phyloP scores from a whole-genome alignment of 2,113 vertebrate genomes.

The Saguinus midas region DNA sequence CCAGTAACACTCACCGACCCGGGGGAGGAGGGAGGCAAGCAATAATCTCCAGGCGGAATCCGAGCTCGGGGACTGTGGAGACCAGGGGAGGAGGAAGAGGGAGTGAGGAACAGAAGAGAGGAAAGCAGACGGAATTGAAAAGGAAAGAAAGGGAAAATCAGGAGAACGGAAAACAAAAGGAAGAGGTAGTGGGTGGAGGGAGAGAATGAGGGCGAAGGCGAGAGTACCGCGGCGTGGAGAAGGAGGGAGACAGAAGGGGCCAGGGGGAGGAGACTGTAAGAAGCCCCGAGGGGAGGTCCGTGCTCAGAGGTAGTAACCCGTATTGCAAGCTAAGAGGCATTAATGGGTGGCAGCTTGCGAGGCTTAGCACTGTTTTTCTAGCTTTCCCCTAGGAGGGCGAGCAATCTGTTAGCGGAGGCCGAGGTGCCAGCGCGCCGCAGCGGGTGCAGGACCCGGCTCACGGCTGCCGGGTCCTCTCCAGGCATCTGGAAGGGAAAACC shows the following conservation, averaged over 20 bases:
- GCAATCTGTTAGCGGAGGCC: constrained; percentile 62
- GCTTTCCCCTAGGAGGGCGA: constrained; percentile 65
- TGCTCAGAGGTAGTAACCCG: neutral
- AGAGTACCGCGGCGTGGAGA: neutral
- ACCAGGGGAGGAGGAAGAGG: neutral
- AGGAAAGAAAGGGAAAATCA: neutral
- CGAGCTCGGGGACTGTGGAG: neutral
- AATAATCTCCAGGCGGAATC: neutral
- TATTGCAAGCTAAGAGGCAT: constrained; percentile 60
- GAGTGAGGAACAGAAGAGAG: neutral
- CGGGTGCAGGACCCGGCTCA: neutral
- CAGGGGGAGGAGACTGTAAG: constrained; percentile 36
- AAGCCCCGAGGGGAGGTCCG: constrained; percentile 33
- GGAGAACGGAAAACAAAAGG: constrained; percentile 42
- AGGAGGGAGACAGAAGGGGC: constrained; percentile 30
- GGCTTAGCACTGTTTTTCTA: constrained; percentile 69
- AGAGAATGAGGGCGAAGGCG: neutral
- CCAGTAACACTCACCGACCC: constrained; percentile 11
- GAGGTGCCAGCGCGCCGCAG: constrained; percentile 43
- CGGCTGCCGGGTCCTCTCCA: neutral
- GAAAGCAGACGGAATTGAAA: neutral
- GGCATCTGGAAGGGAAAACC: neutral
- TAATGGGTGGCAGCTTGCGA: constrained; percentile 72
- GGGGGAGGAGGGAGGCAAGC: neutral
- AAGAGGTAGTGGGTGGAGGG: neutral